phyloP scores from a whole-genome alignment of 2,113 vertebrate species.

The Boleophthalmus pectinirostris region DNA sequence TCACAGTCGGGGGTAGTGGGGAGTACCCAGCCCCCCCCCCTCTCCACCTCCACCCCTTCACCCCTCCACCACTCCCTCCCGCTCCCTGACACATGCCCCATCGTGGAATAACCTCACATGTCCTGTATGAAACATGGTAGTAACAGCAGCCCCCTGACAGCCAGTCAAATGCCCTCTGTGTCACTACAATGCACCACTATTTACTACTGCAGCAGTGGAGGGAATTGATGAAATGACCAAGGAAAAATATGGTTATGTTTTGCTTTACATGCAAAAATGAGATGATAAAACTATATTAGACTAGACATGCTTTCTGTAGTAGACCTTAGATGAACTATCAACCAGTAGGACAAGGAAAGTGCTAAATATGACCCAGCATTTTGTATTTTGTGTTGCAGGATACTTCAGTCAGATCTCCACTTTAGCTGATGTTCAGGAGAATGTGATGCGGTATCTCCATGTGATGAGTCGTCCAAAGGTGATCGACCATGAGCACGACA shows the following conservation, averaged over 20 bases:
- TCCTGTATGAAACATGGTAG: constrained; percentile 54
- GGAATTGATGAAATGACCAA: neutral
- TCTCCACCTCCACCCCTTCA: neutral
- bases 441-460: constrained; percentile 97
- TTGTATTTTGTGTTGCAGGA: constrained; percentile 73
- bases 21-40: constrained; percentile 38
- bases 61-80: no score
- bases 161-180: constrained; percentile 36
- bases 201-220: constrained; percentile 6
- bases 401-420: constrained; percentile 98
- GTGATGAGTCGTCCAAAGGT: constrained; percentile 97
- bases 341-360: neutral
- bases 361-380: neutral
- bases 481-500: constrained; percentile 96
- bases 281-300: constrained; percentile 1
- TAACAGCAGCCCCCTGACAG: constrained; percentile 45
- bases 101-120: constrained; percentile 51
- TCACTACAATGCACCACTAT: constrained; percentile 11
- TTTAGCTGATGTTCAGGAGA: constrained; percentile 95
- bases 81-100: constrained; percentile 18
- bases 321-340: neutral
- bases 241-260: neutral
- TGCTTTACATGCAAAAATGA: constrained; percentile 7
- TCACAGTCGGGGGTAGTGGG: constrained; percentile 43
- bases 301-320: neutral